Evolutionary conservation across 1,140 invertebrate species (phyloP), one percentile per base, ranked within the genome.

Genomic region (Polypedilum pembai): DNA sequence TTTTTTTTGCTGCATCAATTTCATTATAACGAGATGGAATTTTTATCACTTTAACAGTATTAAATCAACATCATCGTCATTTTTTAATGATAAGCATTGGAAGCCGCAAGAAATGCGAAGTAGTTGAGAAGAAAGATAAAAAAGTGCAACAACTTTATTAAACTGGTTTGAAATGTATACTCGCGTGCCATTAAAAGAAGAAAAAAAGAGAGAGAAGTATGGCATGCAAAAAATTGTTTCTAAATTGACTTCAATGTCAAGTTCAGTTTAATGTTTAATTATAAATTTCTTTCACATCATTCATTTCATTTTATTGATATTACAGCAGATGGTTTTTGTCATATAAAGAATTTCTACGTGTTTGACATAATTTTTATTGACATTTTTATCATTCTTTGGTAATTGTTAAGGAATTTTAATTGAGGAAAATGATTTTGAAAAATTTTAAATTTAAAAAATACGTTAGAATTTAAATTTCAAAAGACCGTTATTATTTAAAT

Each of bases 211-310:
- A 56, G n/a, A 15, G 12, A 56, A 33, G 24, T 33, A 33, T 33
- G 24, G 24, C 24, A 33, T 33, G 24, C 24, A 56, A 56, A 8
- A 45, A 56, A 56, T n/a, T n/a, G 12, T n/a, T 56, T 56, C 45
- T 12, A 8, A 56, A 4, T 56, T 56, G 12, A n/a, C n/a, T 56
- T 15, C 45, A 56, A 56, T 56, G 45, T 56, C 45, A 56, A 56
- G 45, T 56, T 56, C 45, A 56, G n/a, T 56, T n/a, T n/a, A 56
- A n/a, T 56, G 15, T 45, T 56, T 56, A 56, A 56, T 56, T 56
- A 56, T 56, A n/a, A 56, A 56, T 56, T 56, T 4, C 45, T 56
- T 15, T 8, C 45, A 56, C 45, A 56, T 56, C 12, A 56, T 56
- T 56, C n/a, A 4, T 56, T n/a, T 56, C 15, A n/a, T 56, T 56